Evolutionary conservation across 92 coral and sea anemone genomes (phyloP), one percentile per base, ranked within the genome.

Genomic region (Porites lobata): DNA sequence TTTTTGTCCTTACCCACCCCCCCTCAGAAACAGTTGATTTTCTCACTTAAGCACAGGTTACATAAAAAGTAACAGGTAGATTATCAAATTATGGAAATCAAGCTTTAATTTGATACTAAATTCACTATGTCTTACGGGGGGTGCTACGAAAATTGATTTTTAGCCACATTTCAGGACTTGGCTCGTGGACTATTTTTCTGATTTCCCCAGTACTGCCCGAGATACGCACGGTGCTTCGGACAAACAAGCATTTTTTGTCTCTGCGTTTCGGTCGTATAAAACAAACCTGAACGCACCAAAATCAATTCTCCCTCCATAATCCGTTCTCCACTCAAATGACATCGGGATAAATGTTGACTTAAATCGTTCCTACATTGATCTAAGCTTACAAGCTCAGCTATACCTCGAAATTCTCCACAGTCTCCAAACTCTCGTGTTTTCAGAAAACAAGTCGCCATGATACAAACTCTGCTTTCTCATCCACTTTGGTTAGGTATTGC

Each of bases 351-450:
- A 58, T 83, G 89, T 38, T 53, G 50, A 73, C 52, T 72, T 29
- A 87, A 56, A 63, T 87, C 87, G 63, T 79, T 68, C 68, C 52
- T 66, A 53, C 89, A 89, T 65, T 83, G 72, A 65, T 76, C 73
- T 57, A 89, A 82, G 18, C 83, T 72, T 62, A 89, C 88, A 76
- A 83, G 50, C 61, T 83, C 85, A 18, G 78, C 75, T 75, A 82
- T 69, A 62, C 88, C 85, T 83, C 92, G 72, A 74, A 89, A 89
- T 68, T 89, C 92, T 62, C 92, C 84, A 58, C 89, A 83, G 50
- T 80, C 92, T 58, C 69, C 92, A 62, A 73, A 83, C 52, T 77
- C 92, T 22, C 85, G 29, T 56, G 87, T 52, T 38, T 38, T 54
- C 72, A 87, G 65, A 87, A 89, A 88, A 78, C 92, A 88, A 84